Evolutionary conservation across 2,113 vertebrate genomes (phyloP), one percentile per base, ranked within the genome.

Genomic region (Syngnathus scovelli): DNA sequence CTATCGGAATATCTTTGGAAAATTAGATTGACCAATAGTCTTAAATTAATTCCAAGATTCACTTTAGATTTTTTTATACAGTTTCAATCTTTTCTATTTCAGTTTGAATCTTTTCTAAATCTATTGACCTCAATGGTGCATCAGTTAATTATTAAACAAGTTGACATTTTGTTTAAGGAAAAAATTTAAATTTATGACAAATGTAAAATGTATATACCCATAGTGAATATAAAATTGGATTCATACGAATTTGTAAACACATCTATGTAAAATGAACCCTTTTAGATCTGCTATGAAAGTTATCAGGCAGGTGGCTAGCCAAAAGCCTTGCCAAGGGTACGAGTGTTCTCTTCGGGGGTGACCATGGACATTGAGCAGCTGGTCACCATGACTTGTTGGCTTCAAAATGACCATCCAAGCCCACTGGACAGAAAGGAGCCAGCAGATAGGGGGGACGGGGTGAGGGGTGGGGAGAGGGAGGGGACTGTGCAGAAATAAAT

Each of bases 341-440:
- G 2, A 41, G 60, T 41, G 60, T 41, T 62, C 61, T 44, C 12
- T 9, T 13, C 60, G 41, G 7, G 41, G n/a, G 41, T 62, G 61
- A 62, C 61, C 61, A 44, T 62, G 61, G 61, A 62, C 61, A 46
- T 21, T 62, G 61, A 62, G 21, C 61, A 44, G 61, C 61, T 12
- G 61, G 61, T 62, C 61, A 62, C 21, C 12, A 11, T 7, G 61
- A 62, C 61, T 8, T 62, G 21, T 62, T 43, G 60, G 60, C 38
- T 23, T 7, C 19, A 12, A 13, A 10, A 41, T 61, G 60, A 61
- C 19, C 60, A 61, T 61, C 18, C 10, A 41, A 61, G 5, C 5
- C 27, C 13, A 58, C 27, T 43, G 21, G 41, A 27, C 41, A 16
- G 5, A 44, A 36, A 44, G 19, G n/a, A 61, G 61, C 41, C 61